Base-by-base conservation (phyloP, 2,797 vertebrate genomes). In the Valencia hispanica region DNA sequence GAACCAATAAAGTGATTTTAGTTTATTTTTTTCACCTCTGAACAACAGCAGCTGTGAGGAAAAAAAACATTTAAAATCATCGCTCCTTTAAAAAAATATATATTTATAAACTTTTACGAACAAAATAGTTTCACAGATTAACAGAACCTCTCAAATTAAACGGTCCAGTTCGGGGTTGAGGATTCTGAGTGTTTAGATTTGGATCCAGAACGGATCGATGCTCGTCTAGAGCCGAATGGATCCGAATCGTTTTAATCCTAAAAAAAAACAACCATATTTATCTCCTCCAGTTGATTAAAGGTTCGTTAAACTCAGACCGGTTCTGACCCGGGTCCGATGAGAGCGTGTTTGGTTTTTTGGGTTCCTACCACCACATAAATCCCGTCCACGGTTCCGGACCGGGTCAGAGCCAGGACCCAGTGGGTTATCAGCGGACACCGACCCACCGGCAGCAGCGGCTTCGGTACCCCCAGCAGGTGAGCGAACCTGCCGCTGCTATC, bases 401-500 rank as follows among this genome's bases (percentile, higher is more conserved):
- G 63, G 50, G 48, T 88, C 79, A 96, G 88, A 0, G 95, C 94
- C 0, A 74, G 81, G 27, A 96, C 88, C 96, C 96, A 97, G 89
- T 94, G 95, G 0, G 94, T 93, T 4, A 96, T 87, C 0, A 97
- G 68, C 0, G 91, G 88, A 0, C 86, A 69, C 8, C 15, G 53
- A 12, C 95, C 96, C 50, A 97, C 94, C 3, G 95, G 95, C 70
- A 97, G 93, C 77, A 97, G 89, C 12, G 96, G 94, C 84, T 97
- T 97, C 4, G 96, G 93, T 0, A 76, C 57, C 1, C 94, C 95
- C 0, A 53, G 66, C 73, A 97, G 92, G 79, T 94, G 91, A 36
- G 63, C 77, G 80, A 94, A 95, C 48, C 47, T 81, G 39, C 94
- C 94, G 77, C 90, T 93, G 5, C 36, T 41, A 75, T 96, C 94